Evolutionary conservation across 1,140 invertebrate species (phyloP).

Genomic region (Drosophila insularis): DNA sequence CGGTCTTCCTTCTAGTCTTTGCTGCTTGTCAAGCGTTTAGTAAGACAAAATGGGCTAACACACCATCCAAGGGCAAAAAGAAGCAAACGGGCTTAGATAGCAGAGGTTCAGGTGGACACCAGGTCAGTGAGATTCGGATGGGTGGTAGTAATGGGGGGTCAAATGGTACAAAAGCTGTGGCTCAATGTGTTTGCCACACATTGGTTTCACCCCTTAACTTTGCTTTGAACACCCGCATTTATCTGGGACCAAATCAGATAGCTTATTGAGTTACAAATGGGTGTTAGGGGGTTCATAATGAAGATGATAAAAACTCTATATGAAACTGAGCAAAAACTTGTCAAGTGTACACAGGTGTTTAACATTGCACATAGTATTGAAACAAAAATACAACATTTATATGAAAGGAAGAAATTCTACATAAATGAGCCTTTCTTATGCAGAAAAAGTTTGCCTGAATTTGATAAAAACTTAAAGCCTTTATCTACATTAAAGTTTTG

Average conservation of each 20-base stretch:
- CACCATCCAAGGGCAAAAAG: slow-evolving; percentile 1
- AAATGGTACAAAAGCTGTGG: not conserved
- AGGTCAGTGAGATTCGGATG: not conserved
- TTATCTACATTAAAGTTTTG: too few species aligned
- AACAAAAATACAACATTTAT: not conserved
- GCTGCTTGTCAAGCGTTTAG: slow-evolving; percentile 2
- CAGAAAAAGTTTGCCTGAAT: too few species aligned
- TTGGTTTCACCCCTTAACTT: not conserved
- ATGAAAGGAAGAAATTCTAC: too few species aligned
- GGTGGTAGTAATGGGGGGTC: not conserved
- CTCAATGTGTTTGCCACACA: slow-evolving; percentile 4
- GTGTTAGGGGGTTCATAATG: slow-evolving; percentile 1
- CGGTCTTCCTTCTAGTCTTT: slow-evolving; percentile 18
- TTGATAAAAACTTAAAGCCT: too few species aligned
- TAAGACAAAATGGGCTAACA: slow-evolving; percentile 5
- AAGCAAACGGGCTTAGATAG: not conserved
- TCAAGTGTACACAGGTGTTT: not conserved
- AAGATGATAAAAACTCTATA: not conserved
- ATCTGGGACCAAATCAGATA: slow-evolving; percentile 3
- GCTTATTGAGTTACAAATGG: slow-evolving; percentile 3
- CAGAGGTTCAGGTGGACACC: not conserved
- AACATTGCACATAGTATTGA: not conserved
- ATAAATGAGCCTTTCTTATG: too few species aligned
- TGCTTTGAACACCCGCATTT: slow-evolving; percentile 2
- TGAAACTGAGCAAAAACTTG: not conserved